phyloP scores from a whole-genome alignment of 1,140 invertebrate genomes.

The Calephelis virginiensis region DNA sequence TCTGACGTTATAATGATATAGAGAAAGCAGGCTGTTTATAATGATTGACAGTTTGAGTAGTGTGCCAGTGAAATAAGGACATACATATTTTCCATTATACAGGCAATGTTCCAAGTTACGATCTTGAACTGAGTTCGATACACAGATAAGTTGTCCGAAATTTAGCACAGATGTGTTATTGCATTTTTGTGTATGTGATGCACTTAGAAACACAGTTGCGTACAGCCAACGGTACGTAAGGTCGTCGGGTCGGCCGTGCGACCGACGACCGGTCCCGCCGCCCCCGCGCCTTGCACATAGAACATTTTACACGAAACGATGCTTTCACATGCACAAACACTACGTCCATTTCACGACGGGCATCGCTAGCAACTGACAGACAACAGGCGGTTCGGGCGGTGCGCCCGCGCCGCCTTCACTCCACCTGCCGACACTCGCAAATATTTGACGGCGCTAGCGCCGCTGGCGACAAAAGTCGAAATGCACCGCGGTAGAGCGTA shows the following conservation, averaged over 20 bases:
- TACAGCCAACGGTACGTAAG: constrained; percentile 69
- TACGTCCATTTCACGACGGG: constrained; percentile 34
- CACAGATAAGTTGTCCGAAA: constrained; percentile 33
- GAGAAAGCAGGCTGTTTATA: not conserved
- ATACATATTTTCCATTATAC: constrained; percentile 36
- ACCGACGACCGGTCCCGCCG: constrained; percentile 62
- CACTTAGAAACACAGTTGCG: constrained; percentile 57
- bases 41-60: constrained; percentile 9
- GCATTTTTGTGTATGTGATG: constrained; percentile 48
- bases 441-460: constrained; percentile 13
- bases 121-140: constrained; percentile 27
- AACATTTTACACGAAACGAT: constrained; percentile 44
- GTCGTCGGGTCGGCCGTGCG: constrained; percentile 62
- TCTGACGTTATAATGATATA: not conserved
- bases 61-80: constrained; percentile 25
- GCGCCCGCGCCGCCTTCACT: constrained; percentile 42
- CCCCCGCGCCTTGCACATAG: constrained; percentile 60
- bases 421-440: constrained; percentile 33
- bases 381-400: constrained; percentile 29
- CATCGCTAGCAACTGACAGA: constrained; percentile 39
- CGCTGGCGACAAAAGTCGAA: no score
- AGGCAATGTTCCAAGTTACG: constrained; percentile 24
- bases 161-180: constrained; percentile 37
- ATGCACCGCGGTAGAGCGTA: no score
- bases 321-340: constrained; percentile 24